Evolutionary conservation across 92 coral and sea anemone genomes (phyloP), one percentile per base, ranked within the genome.

Genomic region (Epizoanthus stellaris): DNA sequence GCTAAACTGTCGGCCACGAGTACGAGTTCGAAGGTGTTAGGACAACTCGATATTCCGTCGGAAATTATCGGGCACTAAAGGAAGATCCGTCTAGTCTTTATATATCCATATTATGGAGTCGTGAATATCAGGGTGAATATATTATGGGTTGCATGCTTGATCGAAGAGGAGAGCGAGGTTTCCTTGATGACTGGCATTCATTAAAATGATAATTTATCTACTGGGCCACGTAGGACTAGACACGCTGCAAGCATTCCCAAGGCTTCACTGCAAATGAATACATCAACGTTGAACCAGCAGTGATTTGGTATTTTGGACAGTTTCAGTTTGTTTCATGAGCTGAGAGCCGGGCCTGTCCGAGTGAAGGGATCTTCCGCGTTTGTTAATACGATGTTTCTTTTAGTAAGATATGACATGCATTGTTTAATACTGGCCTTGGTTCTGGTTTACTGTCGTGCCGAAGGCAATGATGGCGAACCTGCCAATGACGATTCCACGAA

Each of bases 221-320:
- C 14, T 52, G 56, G 72, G 45, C 83, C 83, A 79, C 83, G 83
- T 79, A 79, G 83, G 71, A 53, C 9, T 6, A 6, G 17, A 52
- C 56, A 52, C 56, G 56, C 56, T 11, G 17, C 47, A 54, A 57
- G 43, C 6, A 59, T 62, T 2, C 36, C 3, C 0, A 15, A 52
- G 56, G 13, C 12, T 52, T 2, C 56, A 15, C 56, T 52, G 56
- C 56, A 52, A 52, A 52, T 52, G 56, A 52, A 52, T 52, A 52
- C 52, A 45, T 45, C 52, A 45, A 9, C 8, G 49, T 6, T 52
- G 56, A 52, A 52, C 12, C 15, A 52, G 56, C 56, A 6, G 56
- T 52, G 56, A 52, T 52, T 52, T n/a, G n/a, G n/a, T n/a, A n/a
- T n/a, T n/a, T n/a, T 49, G 54, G 2, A 49, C 54, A 49, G 54